Evolutionary conservation across 2,113 vertebrate genomes (phyloP).

Genomic region (Bufo gargarizans): DNA sequence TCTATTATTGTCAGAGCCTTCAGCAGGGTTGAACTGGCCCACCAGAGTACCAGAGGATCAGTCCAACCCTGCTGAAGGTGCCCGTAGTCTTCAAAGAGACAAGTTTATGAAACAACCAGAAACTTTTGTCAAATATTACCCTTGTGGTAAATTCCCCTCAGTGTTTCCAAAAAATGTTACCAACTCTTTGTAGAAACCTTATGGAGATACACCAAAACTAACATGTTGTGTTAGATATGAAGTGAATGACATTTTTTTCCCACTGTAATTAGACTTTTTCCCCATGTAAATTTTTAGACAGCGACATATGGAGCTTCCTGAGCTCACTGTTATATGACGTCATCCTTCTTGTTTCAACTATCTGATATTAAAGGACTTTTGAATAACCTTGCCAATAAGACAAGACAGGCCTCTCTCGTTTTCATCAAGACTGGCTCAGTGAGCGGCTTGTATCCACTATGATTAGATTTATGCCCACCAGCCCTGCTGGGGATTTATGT

Average conservation of each 20-base stretch:
- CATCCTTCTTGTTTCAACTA: background rate
- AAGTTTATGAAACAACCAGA: too few relatives aligned
- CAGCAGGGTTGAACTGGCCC: too few relatives aligned
- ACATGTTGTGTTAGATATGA: background rate
- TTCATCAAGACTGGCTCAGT: background rate
- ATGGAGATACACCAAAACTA: background rate
- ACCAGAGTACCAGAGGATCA: too few relatives aligned
- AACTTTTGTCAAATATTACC: too few relatives aligned
- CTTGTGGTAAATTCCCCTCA: too few relatives aligned
- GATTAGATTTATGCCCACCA: conserved; percentile 45
- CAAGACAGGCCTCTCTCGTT: background rate
- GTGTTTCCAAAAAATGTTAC: background rate
- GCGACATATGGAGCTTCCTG: background rate
- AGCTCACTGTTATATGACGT: background rate
- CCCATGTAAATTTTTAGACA: background rate
- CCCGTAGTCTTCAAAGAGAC: too few relatives aligned
- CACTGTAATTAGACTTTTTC: background rate
- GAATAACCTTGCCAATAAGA: conserved; percentile 40
- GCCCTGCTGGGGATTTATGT: conserved; percentile 26
- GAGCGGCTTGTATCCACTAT: background rate
- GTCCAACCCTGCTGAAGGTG: too few relatives aligned
- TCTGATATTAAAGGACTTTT: conserved; percentile 11
- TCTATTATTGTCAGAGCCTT: too few relatives aligned
- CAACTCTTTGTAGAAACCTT: background rate
- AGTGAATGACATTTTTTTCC: background rate